Evolutionary conservation across 1,140 invertebrate genomes (phyloP).

Genomic region (Leguminivora glycinivorella): DNA sequence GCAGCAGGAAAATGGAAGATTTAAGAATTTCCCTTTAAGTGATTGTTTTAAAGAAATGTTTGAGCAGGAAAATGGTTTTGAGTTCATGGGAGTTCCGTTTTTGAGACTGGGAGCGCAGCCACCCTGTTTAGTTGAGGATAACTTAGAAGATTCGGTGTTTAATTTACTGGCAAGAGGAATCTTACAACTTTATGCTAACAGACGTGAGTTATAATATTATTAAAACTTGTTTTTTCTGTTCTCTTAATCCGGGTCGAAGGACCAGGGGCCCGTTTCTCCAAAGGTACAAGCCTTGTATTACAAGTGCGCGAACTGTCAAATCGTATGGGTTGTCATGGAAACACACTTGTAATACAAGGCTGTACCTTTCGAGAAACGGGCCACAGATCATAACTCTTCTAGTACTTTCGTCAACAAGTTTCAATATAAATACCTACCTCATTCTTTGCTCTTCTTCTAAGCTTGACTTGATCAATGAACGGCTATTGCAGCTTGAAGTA

Average conservation of each 20-base stretch:
- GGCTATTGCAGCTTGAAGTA: too few species aligned
- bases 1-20: constrained; percentile 49
- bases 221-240: background rate
- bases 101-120: constrained; percentile 83
- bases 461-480: too few species aligned
- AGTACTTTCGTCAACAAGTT: too few species aligned
- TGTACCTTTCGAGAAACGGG: too few species aligned
- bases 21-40: constrained; percentile 84
- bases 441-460: too few species aligned
- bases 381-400: too few species aligned
- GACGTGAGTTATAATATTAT: constrained; percentile 73
- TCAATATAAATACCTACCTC: too few species aligned
- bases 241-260: background rate
- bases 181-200: constrained; percentile 79
- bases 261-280: too few species aligned
- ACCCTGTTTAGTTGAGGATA: constrained; percentile 68
- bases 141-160: constrained; percentile 77
- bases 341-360: too few species aligned
- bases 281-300: too few species aligned
- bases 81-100: constrained; percentile 81
- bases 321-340: too few species aligned
- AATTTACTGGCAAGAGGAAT: constrained; percentile 81
- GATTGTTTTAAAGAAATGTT: constrained; percentile 61
- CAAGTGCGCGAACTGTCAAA: too few species aligned
- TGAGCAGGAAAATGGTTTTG: constrained; percentile 49